These are phyloP conservation scores for Uloborus plumipes DNA, from an alignment of 2,888 invertebrate species.

Conservation along the genomic window DNA sequence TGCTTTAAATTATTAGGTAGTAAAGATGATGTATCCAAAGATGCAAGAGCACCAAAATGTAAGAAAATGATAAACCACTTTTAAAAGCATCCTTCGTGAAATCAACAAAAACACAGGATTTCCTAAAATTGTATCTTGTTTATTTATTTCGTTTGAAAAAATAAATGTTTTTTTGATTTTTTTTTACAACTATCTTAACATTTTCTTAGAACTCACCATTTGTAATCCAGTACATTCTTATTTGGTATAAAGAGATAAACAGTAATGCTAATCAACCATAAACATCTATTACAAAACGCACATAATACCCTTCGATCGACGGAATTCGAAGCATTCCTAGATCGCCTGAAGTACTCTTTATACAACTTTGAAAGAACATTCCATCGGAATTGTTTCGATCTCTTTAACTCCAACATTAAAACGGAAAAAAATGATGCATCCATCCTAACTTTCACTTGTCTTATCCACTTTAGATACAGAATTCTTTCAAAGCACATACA, in stretches of 20 bases:
- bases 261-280: neutral
- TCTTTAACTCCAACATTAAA: slow-evolving; percentile 33
- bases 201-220: slow-evolving; percentile 50
- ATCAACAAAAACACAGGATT: no score
- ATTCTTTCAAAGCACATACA: slow-evolving; percentile 5
- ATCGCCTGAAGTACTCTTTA: neutral
- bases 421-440: slow-evolving; percentile 37
- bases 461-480: neutral
- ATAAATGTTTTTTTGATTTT: no score
- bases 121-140: no score
- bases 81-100: no score
- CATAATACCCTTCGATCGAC: neutral
- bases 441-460: slow-evolving; percentile 26
- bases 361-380: slow-evolving; percentile 28
- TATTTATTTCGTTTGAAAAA: no score
- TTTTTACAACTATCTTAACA: no score
- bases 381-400: slow-evolving; percentile 35
- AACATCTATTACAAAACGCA: slow-evolving; percentile 14
- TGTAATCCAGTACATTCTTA: slow-evolving; percentile 35
- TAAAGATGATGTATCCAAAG: no score
- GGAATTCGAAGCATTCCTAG: neutral
- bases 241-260: slow-evolving; percentile 15
- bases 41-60: no score
- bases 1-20: no score
- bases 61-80: no score